These are phyloP conservation scores for Ophion slaviceki DNA, from an alignment of 2,888 invertebrate genomes.

Conservation along the genomic window DNA sequence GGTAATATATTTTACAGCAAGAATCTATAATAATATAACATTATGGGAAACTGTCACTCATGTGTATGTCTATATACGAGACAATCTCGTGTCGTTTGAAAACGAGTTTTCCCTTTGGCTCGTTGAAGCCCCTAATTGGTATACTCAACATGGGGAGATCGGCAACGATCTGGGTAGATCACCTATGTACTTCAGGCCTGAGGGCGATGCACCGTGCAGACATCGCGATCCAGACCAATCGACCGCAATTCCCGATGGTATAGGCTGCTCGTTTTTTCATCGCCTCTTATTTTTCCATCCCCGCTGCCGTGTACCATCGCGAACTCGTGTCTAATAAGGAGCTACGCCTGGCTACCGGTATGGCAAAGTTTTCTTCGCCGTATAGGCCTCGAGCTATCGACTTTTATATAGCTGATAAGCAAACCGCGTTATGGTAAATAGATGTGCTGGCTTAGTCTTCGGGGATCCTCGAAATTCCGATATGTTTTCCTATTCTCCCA, in stretches of 20 bases:
- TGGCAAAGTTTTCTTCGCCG: constrained; percentile 22
- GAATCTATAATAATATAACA: not conserved
- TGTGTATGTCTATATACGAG: constrained; percentile 23
- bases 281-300: constrained; percentile 56
- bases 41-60: not conserved
- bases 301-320: constrained; percentile 60
- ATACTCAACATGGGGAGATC: constrained; percentile 67
- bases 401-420: not conserved
- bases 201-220: constrained; percentile 74
- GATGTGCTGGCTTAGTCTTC: not conserved
- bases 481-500: not conserved
- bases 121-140: constrained; percentile 77
- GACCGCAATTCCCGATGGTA: constrained; percentile 53
- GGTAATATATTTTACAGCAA: too few species aligned
- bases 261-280: constrained; percentile 39
- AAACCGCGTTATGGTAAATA: not conserved
- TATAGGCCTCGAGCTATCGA: not conserved
- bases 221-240: constrained; percentile 70
- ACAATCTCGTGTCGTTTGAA: constrained; percentile 63
- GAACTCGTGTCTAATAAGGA: constrained; percentile 76
- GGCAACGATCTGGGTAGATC: constrained; percentile 68
- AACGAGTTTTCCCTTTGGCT: constrained; percentile 72
- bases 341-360: constrained; percentile 73
- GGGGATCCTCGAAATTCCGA: not conserved
- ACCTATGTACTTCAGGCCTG: constrained; percentile 59